Percentiles rank a stretch among this genome's conserved stretches.
These are phyloP conservation scores for Wasmannia auropunctata DNA, from an alignment of 1,140 invertebrate species.

Conservation along the genomic window DNA sequence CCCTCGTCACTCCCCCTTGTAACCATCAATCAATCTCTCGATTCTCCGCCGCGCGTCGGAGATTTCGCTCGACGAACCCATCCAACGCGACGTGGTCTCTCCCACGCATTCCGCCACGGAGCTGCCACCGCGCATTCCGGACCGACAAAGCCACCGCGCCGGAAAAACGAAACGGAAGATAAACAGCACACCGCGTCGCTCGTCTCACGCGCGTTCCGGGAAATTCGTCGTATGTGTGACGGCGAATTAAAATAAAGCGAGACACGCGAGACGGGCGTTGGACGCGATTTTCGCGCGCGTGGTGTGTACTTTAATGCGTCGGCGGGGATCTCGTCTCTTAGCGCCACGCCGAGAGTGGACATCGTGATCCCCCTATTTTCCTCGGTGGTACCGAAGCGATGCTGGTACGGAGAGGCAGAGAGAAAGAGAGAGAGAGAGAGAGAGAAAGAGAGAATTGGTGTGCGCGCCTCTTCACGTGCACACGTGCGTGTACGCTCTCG, in stretches of 20 bases:
- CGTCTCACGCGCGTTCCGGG: neutral
- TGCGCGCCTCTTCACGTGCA: neutral
- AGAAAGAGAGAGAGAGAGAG: too few species aligned
- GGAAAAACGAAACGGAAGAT: constrained; percentile 24
- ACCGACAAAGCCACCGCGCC: neutral
- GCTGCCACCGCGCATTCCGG: neutral
- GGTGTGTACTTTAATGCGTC: neutral
- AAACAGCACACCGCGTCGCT: constrained; percentile 5
- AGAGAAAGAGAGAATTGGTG: too few species aligned
- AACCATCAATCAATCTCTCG: constrained; percentile 34
- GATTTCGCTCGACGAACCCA: constrained; percentile 35
- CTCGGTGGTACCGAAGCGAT: neutral
- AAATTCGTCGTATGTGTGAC: neutral
- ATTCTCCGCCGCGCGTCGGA: neutral
- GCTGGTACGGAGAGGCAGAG: neutral
- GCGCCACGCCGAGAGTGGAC: constrained; percentile 28
- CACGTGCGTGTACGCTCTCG: neutral
- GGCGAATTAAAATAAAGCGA: constrained; percentile 40
- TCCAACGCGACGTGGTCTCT: neutral
- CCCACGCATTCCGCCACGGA: neutral
- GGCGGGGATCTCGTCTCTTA: neutral
- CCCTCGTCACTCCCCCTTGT: neutral
- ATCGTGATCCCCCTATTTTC: constrained; percentile 41
- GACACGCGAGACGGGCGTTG: neutral
- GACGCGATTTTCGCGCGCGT: neutral